Conservation (phyloP, 1,140 invertebrate species). For the Listronotus oregonensis region DNA sequence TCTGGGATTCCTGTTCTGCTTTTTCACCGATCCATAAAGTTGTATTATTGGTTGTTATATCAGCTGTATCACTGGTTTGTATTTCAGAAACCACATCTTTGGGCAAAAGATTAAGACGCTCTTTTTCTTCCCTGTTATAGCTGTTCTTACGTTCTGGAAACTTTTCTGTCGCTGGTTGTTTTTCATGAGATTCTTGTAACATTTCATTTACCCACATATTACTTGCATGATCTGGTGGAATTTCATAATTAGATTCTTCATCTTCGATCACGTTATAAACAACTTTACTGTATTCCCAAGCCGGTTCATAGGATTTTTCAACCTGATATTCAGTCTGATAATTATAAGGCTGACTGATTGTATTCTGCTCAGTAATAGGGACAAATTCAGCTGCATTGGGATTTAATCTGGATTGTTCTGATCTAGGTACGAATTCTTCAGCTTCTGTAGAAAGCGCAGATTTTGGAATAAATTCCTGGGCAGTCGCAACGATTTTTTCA, state of each 20-base stretch:
- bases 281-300: constrained; percentile 42
- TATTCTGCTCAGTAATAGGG: constrained; percentile 37
- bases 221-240: constrained; percentile 42
- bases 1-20: constrained; percentile 20
- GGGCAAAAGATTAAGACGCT: constrained; percentile 39
- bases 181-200: constrained; percentile 34
- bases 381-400: constrained; percentile 54
- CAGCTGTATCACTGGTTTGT: constrained; percentile 24
- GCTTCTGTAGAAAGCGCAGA: constrained; percentile 44
- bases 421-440: constrained; percentile 49
- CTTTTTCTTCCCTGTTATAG: constrained; percentile 32
- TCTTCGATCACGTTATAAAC: constrained; percentile 37
- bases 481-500: constrained; percentile 47
- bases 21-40: constrained; percentile 30
- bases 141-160: constrained; percentile 18
- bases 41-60: background rate
- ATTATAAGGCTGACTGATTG: constrained; percentile 16
- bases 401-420: constrained; percentile 45
- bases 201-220: constrained; percentile 50
- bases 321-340: constrained; percentile 22
- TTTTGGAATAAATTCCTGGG: constrained; percentile 50
- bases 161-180: constrained; percentile 15
- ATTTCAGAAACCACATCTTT: constrained; percentile 43
- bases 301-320: constrained; percentile 28
- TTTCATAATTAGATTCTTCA: constrained; percentile 38